phyloP scores from a whole-genome alignment of 2,797 vertebrate species.

The Scarus forsteni region DNA sequence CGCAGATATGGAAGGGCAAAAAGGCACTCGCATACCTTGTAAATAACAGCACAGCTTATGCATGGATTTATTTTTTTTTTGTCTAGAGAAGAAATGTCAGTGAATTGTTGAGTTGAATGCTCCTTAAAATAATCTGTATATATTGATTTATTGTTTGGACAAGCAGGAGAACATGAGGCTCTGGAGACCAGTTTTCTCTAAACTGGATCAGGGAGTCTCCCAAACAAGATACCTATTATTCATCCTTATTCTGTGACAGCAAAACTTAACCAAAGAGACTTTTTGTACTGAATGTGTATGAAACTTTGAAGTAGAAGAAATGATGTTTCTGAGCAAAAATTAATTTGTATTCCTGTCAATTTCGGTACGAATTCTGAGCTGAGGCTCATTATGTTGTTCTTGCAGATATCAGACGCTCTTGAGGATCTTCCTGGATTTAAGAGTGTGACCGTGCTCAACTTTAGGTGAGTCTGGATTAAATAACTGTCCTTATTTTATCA shows the following conservation, averaged over 20 bases:
- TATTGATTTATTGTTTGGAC: conserved; percentile 3
- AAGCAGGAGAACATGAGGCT: conserved; percentile 18
- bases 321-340: conserved; percentile 5
- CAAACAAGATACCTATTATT: conserved; percentile 23
- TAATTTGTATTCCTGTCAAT: conserved; percentile 4
- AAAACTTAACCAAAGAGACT: conserved; percentile 12
- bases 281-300: no score
- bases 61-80: conserved; percentile 13
- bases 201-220: conserved; percentile 41
- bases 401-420: conserved; percentile 90
- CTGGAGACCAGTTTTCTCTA: neutral
- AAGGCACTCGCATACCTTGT: neutral
- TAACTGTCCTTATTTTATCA: neutral
- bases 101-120: conserved; percentile 14
- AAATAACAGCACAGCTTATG: conserved; percentile 6
- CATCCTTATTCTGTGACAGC: conserved; percentile 30
- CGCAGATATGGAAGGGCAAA: neutral
- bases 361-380: neutral
- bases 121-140: conserved; percentile 13
- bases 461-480: conserved; percentile 80
- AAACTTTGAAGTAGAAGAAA: no score
- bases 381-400: conserved; percentile 33
- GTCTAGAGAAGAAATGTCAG: conserved; percentile 5
- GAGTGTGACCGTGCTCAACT: conserved; percentile 86
- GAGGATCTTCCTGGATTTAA: conserved; percentile 90